phyloP scores from a whole-genome alignment of 2,113 vertebrate genomes.

The Trichechus manatus region DNA sequence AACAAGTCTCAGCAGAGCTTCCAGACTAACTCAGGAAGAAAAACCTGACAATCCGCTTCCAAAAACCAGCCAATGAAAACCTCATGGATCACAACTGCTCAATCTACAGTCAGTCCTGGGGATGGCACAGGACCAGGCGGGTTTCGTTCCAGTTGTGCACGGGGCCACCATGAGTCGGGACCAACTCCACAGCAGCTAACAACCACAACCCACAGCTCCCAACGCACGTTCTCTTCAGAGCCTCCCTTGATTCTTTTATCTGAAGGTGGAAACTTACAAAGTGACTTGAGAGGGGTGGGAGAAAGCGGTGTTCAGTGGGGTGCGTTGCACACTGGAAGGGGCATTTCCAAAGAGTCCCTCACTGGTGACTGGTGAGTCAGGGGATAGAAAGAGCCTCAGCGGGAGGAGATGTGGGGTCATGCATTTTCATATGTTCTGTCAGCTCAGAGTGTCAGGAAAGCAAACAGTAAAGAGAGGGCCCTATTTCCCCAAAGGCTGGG shows the following conservation, averaged over 20 bases:
- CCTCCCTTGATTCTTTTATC: neutral
- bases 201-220: neutral
- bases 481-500: neutral
- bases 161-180: no score
- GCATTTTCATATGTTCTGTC: no score
- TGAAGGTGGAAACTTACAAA: neutral
- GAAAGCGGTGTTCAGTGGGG: neutral
- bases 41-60: neutral
- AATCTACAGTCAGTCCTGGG: no score
- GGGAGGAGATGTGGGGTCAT: neutral
- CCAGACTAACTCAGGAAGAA: neutral
- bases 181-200: neutral
- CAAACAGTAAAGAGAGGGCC: neutral
- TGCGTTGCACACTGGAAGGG: neutral
- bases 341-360: neutral
- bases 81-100: neutral
- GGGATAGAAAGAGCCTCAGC: neutral
- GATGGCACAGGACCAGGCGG: no score
- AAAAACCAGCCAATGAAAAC: neutral
- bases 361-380: neutral
- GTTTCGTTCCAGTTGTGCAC: no score
- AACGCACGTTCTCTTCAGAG: neutral
- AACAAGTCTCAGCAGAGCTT: no score
- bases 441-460: neutral
- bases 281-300: neutral